Conservation (phyloP, 2,113 vertebrate species). For the Gavialis gangeticus region DNA sequence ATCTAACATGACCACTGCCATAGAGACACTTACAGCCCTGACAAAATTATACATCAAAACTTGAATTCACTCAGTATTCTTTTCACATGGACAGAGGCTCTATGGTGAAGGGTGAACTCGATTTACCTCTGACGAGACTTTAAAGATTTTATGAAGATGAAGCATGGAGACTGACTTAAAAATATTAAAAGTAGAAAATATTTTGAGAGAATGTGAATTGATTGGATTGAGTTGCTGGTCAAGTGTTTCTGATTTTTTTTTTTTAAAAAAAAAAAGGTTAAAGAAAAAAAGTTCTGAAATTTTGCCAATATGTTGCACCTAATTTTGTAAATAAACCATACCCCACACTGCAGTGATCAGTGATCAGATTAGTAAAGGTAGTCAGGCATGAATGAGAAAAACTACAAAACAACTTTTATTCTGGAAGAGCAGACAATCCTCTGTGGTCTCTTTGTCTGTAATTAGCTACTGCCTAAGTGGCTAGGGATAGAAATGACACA, state of each 20-base stretch:
- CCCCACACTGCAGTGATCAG: neutral
- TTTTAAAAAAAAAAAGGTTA: conserved; percentile 42
- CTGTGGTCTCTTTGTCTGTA: too few relatives aligned
- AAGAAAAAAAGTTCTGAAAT: conserved; percentile 15
- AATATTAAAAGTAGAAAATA: conserved; percentile 45
- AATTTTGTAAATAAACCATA: conserved; percentile 1
- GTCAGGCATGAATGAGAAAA: too few relatives aligned
- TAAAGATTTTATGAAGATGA: conserved; percentile 37
- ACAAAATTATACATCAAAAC: conserved; percentile 21
- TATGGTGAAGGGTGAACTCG: conserved; percentile 16
- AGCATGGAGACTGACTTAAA: conserved; percentile 18
- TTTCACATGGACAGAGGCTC: conserved; percentile 16
- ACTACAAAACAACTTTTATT: too few relatives aligned
- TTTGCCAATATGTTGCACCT: neutral
- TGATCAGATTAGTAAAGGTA: too few relatives aligned
- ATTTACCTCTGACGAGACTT: neutral
- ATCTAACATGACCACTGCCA: neutral
- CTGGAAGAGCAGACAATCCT: too few relatives aligned
- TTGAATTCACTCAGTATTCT: neutral
- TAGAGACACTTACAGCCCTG: neutral
- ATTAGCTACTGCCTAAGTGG: too few relatives aligned
- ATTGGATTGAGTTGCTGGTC: neutral
- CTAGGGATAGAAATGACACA: too few relatives aligned
- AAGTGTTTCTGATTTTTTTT: conserved; percentile 55
- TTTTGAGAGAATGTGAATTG: conserved; percentile 38